Conservation (phyloP, 2,797 vertebrate species). For the Lithobates pipiens region DNA sequence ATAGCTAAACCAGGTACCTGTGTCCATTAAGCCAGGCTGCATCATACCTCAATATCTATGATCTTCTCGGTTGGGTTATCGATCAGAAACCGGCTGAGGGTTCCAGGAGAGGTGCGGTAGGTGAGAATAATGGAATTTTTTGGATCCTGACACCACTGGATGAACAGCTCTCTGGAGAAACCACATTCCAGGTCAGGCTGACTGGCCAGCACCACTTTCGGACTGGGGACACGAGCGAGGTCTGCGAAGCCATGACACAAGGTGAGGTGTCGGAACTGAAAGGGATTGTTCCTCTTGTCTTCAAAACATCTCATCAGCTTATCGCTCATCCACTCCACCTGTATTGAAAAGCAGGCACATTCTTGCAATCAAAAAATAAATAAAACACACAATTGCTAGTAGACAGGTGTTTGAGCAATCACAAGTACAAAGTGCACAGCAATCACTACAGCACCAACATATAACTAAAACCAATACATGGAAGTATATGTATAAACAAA, state of each 20-base stretch:
- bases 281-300: conserved; percentile 98
- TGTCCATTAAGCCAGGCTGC: not conserved
- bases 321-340: conserved; percentile 99
- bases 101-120: conserved; percentile 96
- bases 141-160: conserved; percentile 94
- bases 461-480: too few relatives aligned
- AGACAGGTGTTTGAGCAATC: too few relatives aligned
- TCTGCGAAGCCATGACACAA: conserved; percentile 94
- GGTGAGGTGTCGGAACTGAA: conserved; percentile 96
- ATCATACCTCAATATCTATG: conserved; percentile 94
- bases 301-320: conserved; percentile 99
- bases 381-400: too few relatives aligned
- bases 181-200: conserved; percentile 97
- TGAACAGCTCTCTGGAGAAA: conserved; percentile 97
- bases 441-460: too few relatives aligned
- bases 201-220: conserved; percentile 97
- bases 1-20: too few relatives aligned
- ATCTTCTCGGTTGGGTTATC: conserved; percentile 94
- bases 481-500: too few relatives aligned
- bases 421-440: too few relatives aligned
- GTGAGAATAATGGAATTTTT: conserved; percentile 97
- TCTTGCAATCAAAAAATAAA: too few relatives aligned
- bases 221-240: conserved; percentile 93
- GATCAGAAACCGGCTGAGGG: conserved; percentile 91
- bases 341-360: not conserved